Base-by-base conservation (phyloP, 2,888 invertebrate species). In the Lampropteryx suffumata region DNA sequence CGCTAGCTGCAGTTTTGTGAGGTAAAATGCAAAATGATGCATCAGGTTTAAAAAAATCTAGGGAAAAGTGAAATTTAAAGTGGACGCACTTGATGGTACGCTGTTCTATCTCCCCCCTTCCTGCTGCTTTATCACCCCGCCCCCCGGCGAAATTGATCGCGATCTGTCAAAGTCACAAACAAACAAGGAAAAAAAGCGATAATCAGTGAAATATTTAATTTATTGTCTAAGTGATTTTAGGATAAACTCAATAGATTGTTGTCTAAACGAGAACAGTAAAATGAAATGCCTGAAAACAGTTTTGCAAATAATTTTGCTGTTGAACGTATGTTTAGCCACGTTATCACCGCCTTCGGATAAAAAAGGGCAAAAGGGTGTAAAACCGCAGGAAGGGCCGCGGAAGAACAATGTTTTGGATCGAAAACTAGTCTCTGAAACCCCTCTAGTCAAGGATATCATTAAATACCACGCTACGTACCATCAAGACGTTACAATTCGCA, bases 391-490 rank as follows among this genome's bases (percentile, higher is more conserved):
- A 64, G 94, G 94, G 3, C 92, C 94, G 0, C 84, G 92, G 17
- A 89, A 91, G 57, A 88, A 92, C 52, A 92, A 92, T 78, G 96
- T 97, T 24, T 91, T 94, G 59, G 93, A 94, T 54, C 90, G 95
- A 63, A 92, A 92, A 65, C 85, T 97, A 53, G 93, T 97, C 0
- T 90, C 91, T 2, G 92, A 93, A 74, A 92, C 92, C 33, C 93
- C 94, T 4, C 90, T 92, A 53, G 91, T 92, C 3, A 93, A 92
- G 67, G 96, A 96, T 68, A 95, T 98, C 47, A 73, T 97, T 36
- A 91, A 92, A 52, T 95, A 97, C 73, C 93, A 95, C 72, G 93
- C 93, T 40, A 92, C 94, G 0, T 97, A 95, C 79, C 94, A 93
- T 71, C 93, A 94, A 66, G 93, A 95, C 43, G 94, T 94, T 2